Percentiles rank a stretch among this genome's conserved stretches.
Evolutionary conservation across 1,140 invertebrate genomes (phyloP).

Genomic region (Zaprionus kolodkinae): DNA sequence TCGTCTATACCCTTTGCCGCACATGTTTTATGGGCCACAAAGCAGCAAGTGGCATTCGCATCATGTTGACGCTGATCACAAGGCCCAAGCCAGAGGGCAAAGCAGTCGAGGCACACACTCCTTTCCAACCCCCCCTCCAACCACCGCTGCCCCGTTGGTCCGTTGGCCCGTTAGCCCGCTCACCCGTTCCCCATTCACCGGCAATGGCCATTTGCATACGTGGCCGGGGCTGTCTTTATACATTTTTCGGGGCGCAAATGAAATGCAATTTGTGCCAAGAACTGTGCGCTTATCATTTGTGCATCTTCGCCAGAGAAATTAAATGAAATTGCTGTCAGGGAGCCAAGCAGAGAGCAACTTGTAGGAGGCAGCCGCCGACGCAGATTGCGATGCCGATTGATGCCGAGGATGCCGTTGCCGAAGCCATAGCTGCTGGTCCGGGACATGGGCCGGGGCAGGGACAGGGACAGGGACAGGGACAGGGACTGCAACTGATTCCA

Average conservation of each 20-base stretch:
- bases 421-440: neutral
- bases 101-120: neutral
- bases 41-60: slow-evolving; percentile 43
- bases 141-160: neutral
- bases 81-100: slow-evolving; percentile 43
- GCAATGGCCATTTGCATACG: slow-evolving; percentile 41
- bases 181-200: slow-evolving; percentile 4
- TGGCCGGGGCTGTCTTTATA: slow-evolving; percentile 35
- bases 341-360: slow-evolving; percentile 64
- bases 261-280: slow-evolving; percentile 70
- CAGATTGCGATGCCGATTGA: slow-evolving; percentile 5
- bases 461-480: neutral
- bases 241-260: slow-evolving; percentile 65
- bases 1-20: neutral
- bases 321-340: slow-evolving; percentile 75
- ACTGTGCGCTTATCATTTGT: slow-evolving; percentile 63
- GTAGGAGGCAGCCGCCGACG: slow-evolving; percentile 65
- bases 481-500: slow-evolving; percentile 58
- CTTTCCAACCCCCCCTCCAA: neutral
- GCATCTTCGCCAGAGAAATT: slow-evolving; percentile 67
- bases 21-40: slow-evolving; percentile 66
- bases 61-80: slow-evolving; percentile 76
- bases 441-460: too few species aligned
- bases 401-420: slow-evolving; percentile 14
- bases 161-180: neutral